A percentile compares a stretch with the other conserved stretches of the same genome.
phyloP scores from a whole-genome alignment of 2,113 vertebrate genomes.

The Salvelinus alpinus region DNA sequence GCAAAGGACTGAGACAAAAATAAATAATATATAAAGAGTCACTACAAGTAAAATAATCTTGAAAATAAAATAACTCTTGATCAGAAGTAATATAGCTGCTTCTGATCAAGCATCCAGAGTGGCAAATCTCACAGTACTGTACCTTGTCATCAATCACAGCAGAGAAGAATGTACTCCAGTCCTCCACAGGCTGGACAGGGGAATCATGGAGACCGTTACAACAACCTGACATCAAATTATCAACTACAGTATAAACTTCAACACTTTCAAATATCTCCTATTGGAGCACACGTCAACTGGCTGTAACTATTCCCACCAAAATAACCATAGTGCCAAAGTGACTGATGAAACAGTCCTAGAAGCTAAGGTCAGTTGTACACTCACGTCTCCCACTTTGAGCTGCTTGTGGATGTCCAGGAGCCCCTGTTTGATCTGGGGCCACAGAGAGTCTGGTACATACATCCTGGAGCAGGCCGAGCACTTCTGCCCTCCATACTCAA shows the following conservation, averaged over 20 bases:
- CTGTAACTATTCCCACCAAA: too few relatives aligned
- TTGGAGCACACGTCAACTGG: too few relatives aligned
- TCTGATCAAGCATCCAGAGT: background rate
- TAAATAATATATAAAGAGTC: background rate
- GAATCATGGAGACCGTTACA: conserved; percentile 8
- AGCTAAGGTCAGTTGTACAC: conserved; percentile 36
- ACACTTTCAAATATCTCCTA: too few relatives aligned
- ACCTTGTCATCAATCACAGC: conserved; percentile 96
- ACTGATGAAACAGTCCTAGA: too few relatives aligned
- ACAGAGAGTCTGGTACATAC: conserved; percentile 84
- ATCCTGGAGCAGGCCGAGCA: conserved; percentile 96
- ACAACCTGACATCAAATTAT: background rate
- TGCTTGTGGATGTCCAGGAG: conserved; percentile 81
- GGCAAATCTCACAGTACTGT: conserved; percentile 13
- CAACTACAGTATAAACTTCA: too few relatives aligned
- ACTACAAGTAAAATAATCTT: background rate
- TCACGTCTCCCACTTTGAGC: conserved; percentile 90
- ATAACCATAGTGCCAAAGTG: too few relatives aligned
- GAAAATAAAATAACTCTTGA: background rate
- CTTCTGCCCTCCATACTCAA: conserved; percentile 94
- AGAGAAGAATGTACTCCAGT: conserved; percentile 87
- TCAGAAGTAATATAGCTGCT: background rate
- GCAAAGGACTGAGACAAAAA: conserved; percentile 77
- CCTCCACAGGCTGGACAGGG: conserved; percentile 80
- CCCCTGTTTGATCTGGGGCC: conserved; percentile 84